Evolutionary conservation across 2,888 invertebrate species (phyloP).

Genomic region (Theretra japonica): DNA sequence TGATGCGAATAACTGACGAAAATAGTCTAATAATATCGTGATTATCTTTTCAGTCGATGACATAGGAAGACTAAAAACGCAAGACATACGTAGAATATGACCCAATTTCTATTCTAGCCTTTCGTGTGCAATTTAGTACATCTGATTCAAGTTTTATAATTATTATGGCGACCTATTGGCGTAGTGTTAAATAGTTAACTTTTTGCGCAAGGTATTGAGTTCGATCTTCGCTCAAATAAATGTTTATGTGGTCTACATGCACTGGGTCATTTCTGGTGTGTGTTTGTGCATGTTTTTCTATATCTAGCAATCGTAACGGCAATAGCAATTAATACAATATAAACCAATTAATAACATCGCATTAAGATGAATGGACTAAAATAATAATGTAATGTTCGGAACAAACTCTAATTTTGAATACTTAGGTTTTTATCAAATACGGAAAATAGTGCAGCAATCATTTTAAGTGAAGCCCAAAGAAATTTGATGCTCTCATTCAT

Average conservation of each 20-base stretch:
- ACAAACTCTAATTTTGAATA: too few species aligned
- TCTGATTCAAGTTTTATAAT: not conserved
- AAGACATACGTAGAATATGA: constrained; percentile 1
- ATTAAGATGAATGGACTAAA: too few species aligned
- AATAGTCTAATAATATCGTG: not conserved
- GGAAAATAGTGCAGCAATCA: too few species aligned
- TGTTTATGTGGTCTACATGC: not conserved
- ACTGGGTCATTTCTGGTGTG: too few species aligned
- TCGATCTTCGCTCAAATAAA: not conserved
- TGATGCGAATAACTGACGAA: not conserved
- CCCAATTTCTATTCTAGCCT: constrained; percentile 17
- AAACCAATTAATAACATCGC: too few species aligned
- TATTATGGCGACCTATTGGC: not conserved
- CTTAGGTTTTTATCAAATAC: too few species aligned
- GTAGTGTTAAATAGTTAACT: not conserved
- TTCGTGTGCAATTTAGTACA: constrained; percentile 1
- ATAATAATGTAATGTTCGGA: too few species aligned
- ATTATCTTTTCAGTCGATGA: constrained; percentile 3
- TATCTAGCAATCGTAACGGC: too few species aligned
- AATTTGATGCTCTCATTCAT: too few species aligned
- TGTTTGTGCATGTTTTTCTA: too few species aligned
- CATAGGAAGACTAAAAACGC: not conserved
- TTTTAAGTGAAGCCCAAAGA: too few species aligned
- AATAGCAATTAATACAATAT: too few species aligned
- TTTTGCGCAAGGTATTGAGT: not conserved